phyloP scores from a whole-genome alignment of 2,797 vertebrate genomes.

The Helicolenus hilgendorfi region DNA sequence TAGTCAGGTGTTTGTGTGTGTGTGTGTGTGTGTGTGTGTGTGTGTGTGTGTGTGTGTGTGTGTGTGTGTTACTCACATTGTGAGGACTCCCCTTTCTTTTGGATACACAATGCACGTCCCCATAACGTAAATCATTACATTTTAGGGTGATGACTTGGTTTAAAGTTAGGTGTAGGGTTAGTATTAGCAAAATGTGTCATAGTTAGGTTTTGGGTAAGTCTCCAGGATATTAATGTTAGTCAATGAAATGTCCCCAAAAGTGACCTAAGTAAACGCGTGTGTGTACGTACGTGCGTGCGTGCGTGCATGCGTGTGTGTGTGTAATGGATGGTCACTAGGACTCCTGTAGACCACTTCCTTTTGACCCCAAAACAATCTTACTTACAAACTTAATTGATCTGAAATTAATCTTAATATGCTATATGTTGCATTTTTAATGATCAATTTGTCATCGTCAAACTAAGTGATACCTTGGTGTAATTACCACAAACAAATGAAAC shows the following conservation, averaged over 20 bases:
- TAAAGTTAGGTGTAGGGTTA: no score
- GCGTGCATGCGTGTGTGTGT: not conserved
- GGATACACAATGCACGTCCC: no score
- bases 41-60: not conserved
- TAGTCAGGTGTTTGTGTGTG: no score
- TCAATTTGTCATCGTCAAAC: conserved; percentile 20
- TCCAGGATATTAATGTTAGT: not conserved
- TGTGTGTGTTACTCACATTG: not conserved
- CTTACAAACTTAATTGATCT: not conserved
- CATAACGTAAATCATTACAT: no score
- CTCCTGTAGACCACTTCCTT: not conserved
- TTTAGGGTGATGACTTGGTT: no score
- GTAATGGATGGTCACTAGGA: not conserved
- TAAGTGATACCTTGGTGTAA: not conserved
- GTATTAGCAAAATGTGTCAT: no score
- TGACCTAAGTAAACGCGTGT: not conserved
- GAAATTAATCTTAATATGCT: conserved; percentile 35
- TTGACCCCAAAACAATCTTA: not conserved
- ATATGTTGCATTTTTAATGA: not conserved
- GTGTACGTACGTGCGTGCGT: not conserved
- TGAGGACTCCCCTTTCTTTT: not conserved
- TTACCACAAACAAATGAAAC: conserved; percentile 38
- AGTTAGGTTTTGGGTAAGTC: not conserved
- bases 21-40: not conserved
- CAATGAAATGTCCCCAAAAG: no score